Evolutionary conservation across 2,113 vertebrate species (phyloP).

Genomic region (Gavialis gangeticus): DNA sequence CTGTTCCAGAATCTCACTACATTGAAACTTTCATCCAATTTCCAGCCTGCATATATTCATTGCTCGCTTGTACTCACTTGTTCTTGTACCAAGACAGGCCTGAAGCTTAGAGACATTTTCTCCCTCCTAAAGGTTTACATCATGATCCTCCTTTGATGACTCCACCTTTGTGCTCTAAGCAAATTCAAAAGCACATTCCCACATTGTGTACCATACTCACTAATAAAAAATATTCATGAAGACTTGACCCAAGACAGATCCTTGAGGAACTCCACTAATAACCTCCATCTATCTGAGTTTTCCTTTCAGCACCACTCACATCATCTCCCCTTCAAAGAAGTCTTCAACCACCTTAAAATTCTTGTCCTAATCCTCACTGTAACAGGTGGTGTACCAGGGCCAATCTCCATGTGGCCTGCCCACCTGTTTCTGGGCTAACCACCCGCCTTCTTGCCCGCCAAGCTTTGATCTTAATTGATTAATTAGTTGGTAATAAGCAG

Average conservation of each 20-base stretch:
- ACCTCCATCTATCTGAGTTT: background rate
- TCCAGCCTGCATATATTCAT: too few relatives aligned
- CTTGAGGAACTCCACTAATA: accelerated
- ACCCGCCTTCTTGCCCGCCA: too few relatives aligned
- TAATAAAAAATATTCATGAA: background rate
- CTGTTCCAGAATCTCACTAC: too few relatives aligned
- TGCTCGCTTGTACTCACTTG: too few relatives aligned
- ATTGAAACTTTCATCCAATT: too few relatives aligned
- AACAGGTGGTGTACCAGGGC: too few relatives aligned
- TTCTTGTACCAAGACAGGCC: too few relatives aligned
- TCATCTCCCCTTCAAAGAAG: background rate
- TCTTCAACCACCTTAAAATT: background rate
- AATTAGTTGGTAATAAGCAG: too few relatives aligned
- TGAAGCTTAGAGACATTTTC: too few relatives aligned
- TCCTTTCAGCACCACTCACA: background rate
- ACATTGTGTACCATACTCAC: background rate
- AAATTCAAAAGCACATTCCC: background rate
- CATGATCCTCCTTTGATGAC: background rate
- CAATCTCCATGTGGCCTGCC: too few relatives aligned
- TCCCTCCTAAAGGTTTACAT: background rate
- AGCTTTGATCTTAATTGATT: too few relatives aligned
- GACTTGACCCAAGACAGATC: background rate
- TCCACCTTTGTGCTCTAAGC: background rate
- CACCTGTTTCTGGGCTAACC: too few relatives aligned
- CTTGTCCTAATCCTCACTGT: background rate